Evolutionary conservation across 1,140 invertebrate genomes (phyloP).

Genomic region (Pogonomyrmex barbatus): DNA sequence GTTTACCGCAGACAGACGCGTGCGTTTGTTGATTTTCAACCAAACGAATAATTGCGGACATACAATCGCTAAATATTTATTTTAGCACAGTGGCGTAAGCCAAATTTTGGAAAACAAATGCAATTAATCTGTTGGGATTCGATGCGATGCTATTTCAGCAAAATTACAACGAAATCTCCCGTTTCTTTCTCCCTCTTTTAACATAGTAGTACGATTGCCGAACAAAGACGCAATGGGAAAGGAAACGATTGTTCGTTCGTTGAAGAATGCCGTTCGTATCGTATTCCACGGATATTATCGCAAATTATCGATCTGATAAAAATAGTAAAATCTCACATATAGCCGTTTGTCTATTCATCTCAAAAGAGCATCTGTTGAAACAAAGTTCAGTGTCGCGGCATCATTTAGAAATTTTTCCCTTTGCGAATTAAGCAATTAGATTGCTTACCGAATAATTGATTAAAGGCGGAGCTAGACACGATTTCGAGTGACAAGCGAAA

Average conservation of each 20-base stretch:
- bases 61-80: constrained; percentile 45
- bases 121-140: constrained; percentile 13
- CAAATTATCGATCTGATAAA: neutral
- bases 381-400: neutral
- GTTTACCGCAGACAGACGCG: constrained; percentile 26
- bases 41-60: constrained; percentile 35
- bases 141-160: neutral
- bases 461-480: neutral
- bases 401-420: neutral
- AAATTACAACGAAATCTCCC: neutral
- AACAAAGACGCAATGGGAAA: neutral
- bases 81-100: neutral
- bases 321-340: neutral
- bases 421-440: neutral
- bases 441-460: neutral
- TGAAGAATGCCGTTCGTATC: neutral
- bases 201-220: neutral
- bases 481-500: constrained; percentile 51
- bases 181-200: neutral
- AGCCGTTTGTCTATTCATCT: neutral
- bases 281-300: neutral
- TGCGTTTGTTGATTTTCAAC: constrained; percentile 39
- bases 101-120: constrained; percentile 22
- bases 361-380: neutral
- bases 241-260: neutral